Conservation (phyloP, 2,888 invertebrate species). For the Tinea semifulvella region DNA sequence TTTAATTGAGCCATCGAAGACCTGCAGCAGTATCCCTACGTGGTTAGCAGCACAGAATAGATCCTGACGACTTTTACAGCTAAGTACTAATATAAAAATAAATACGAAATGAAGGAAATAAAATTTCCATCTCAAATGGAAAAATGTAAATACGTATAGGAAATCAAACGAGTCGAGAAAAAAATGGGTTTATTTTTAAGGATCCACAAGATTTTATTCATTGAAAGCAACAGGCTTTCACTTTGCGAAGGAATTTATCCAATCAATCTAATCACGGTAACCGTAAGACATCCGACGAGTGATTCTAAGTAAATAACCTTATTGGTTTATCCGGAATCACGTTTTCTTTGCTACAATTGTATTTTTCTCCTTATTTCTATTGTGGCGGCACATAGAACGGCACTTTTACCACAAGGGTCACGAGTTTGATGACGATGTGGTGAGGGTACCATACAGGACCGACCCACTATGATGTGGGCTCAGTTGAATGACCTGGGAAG, state of each 20-base stretch:
- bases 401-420: too few species aligned
- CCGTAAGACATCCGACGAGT: not conserved
- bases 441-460: too few species aligned
- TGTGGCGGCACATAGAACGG: too few species aligned
- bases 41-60: too few species aligned
- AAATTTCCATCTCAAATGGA: not conserved
- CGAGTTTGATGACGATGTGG: too few species aligned
- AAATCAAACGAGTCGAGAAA: conserved; percentile 7
- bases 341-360: conserved; percentile 3
- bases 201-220: conserved; percentile 1
- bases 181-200: conserved; percentile 1
- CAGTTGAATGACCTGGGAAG: too few species aligned
- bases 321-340: not conserved
- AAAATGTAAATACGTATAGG: conserved; percentile 1
- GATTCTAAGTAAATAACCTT: conserved; percentile 3
- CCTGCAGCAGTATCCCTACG: too few species aligned
- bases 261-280: conserved; percentile 4
- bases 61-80: too few species aligned
- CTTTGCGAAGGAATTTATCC: not conserved
- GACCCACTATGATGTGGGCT: too few species aligned
- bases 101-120: not conserved
- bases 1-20: too few species aligned
- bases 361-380: too few species aligned
- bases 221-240: conserved; percentile 3
- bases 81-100: not conserved